Evolutionary conservation across 2,113 vertebrate genomes (phyloP), one percentile per base, ranked within the genome.

Genomic region (Eclectus roratus): DNA sequence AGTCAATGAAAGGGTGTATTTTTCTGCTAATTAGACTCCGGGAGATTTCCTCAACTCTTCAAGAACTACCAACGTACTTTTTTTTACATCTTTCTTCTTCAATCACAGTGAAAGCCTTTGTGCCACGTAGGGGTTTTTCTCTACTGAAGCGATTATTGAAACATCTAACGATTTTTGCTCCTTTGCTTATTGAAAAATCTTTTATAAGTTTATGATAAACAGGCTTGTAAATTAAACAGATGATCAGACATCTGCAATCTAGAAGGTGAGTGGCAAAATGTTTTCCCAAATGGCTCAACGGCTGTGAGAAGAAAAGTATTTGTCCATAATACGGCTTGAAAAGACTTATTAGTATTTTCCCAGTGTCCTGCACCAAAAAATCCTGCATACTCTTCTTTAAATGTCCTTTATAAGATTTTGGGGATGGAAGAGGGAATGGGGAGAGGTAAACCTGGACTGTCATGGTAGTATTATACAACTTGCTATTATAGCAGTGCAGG

Each of bases 1-100:
- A 97, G 91, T 92, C 96, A 94, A 88, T 89, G 89, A 95, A 97
- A 95, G 85, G 69, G 79, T 60, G 73, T 88, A 69, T 97, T 97
- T 96, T 89, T 61, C 86, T 92, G 66, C 96, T 98, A 98, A 97
- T 98, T 96, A 96, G 93, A 87, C 88, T 97, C 92, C 91, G 74
- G 65, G 90, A 96, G 92, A 95, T 79, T 97, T 82, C 72, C 60
- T 94, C 89, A 93, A 41, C 39, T 83, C 85, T 94, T 93, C 87
- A 88, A 88, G 80, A 88, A 20, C 79, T 66, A 82, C 25, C 76
- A 90, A 64, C 52, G 5, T 82, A 4, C 28, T 19, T 71, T 84
- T 70, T 80, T 94, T 92, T 13, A n/a, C 35, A n/a, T 93, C 89
- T 91, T 95, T 96, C 66, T 91, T 95, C 88, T 96, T 94, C 90